These are phyloP conservation scores for Goniozus legneri DNA, from an alignment of 1,140 invertebrate genomes.

Conservation along the genomic window DNA sequence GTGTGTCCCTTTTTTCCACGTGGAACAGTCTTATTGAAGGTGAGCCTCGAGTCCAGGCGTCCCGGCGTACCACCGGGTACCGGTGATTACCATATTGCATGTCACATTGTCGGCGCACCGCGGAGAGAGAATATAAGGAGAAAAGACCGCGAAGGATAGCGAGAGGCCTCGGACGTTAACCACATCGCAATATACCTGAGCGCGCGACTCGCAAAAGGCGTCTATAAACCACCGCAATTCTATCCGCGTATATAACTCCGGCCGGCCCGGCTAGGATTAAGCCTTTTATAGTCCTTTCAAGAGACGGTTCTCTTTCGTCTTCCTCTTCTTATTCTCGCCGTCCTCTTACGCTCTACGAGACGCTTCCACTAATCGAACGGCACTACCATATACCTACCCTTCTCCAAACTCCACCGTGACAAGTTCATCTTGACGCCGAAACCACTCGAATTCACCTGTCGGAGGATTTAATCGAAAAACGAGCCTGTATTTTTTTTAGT, in stretches of 20 bases:
- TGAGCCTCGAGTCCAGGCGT: constrained; percentile 24
- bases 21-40: constrained; percentile 31
- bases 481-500: too few relatives aligned
- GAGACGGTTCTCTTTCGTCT: constrained; percentile 10
- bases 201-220: too few relatives aligned
- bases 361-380: too few relatives aligned
- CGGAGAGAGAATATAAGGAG: too few relatives aligned
- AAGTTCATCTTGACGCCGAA: too few relatives aligned
- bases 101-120: too few relatives aligned
- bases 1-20: constrained; percentile 30
- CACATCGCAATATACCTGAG: constrained; percentile 34
- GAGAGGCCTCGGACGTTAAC: too few relatives aligned
- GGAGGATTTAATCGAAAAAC: too few relatives aligned
- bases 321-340: constrained; percentile 1
- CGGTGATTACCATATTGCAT: constrained; percentile 38
- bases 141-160: constrained; percentile 6
- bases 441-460: too few relatives aligned
- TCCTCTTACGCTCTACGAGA: constrained; percentile 7
- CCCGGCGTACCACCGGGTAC: constrained; percentile 26
- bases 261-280: constrained; percentile 34
- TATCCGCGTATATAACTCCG: constrained; percentile 32
- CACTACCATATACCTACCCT: too few relatives aligned
- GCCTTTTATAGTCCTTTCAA: constrained; percentile 31
- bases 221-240: constrained; percentile 41
- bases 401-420: too few relatives aligned